A percentile compares a stretch with the other conserved stretches of the same genome.
phyloP scores from a whole-genome alignment of 1,140 invertebrate genomes.

The Procambarus clarkii region DNA sequence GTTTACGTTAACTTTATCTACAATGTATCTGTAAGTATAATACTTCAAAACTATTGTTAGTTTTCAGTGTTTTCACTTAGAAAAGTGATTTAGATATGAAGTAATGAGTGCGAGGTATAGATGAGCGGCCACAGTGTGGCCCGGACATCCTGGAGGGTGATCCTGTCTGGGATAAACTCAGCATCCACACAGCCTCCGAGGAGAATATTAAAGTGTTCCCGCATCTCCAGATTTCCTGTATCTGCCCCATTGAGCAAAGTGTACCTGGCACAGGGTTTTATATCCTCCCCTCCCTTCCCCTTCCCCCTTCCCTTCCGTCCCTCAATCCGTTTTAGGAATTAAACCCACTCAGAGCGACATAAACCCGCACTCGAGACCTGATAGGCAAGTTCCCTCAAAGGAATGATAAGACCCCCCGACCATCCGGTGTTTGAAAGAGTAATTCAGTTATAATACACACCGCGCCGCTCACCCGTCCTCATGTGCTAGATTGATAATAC shows the following conservation, averaged over 20 bases:
- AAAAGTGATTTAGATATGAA: too few relatives aligned
- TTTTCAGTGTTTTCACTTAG: too few relatives aligned
- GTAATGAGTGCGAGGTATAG: too few relatives aligned
- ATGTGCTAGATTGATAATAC: too few relatives aligned
- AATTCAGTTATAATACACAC: not conserved
- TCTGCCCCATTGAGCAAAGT: slow-evolving; percentile 19
- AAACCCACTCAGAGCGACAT: not conserved
- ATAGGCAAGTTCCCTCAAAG: not conserved
- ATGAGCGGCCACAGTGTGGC: not conserved
- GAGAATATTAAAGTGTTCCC: slow-evolving; percentile 26
- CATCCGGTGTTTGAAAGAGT: not conserved
- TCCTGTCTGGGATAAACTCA: not conserved
- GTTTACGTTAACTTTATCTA: too few relatives aligned
- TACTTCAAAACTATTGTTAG: too few relatives aligned
- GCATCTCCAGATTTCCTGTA: slow-evolving; percentile 35
- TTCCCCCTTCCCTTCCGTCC: not conserved
- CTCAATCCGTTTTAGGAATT: not conserved
- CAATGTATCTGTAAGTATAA: too few relatives aligned
- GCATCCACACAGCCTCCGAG: not conserved
- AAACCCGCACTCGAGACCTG: not conserved
- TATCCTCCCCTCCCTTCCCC: not conserved
- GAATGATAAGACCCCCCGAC: not conserved
- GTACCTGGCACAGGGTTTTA: not conserved
- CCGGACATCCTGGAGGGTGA: not conserved
- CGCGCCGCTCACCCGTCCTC: too few relatives aligned